phyloP scores from a whole-genome alignment of 2,797 vertebrate species.

The Apogon hyalosoma region DNA sequence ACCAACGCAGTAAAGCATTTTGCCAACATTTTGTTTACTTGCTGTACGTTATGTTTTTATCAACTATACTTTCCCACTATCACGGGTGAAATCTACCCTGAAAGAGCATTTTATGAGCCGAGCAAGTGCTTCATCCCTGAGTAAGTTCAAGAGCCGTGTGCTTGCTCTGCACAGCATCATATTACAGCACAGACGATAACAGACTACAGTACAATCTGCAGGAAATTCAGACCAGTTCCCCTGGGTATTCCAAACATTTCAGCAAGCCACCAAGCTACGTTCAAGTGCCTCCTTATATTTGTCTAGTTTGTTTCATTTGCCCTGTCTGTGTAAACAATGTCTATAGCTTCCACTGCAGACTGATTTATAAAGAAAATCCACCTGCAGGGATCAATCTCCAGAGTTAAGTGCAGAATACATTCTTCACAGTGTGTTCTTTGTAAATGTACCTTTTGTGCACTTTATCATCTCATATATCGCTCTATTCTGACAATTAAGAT shows the following conservation, averaged over 20 bases:
- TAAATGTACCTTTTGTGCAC: constrained; percentile 1
- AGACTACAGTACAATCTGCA: constrained; percentile 31
- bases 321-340: not conserved
- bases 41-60: constrained; percentile 39
- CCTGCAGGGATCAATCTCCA: not conserved
- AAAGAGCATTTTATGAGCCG: constrained; percentile 50
- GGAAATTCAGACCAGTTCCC: constrained; percentile 38
- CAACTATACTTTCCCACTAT: constrained; percentile 57
- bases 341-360: constrained; percentile 10
- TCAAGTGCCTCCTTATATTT: constrained; percentile 23
- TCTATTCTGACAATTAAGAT: constrained; percentile 1
- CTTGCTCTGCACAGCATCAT: constrained; percentile 46
- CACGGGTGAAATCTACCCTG: constrained; percentile 62
- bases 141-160: constrained; percentile 49
- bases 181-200: constrained; percentile 37
- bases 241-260: constrained; percentile 27
- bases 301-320: constrained; percentile 8
- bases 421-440: not conserved
- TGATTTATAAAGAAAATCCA: constrained; percentile 24
- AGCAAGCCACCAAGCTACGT: constrained; percentile 28
- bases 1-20: constrained; percentile 37
- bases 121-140: constrained; percentile 47
- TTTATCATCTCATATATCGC: constrained; percentile 6
- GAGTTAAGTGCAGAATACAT: constrained; percentile 7
- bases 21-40: constrained; percentile 42